Evolutionary conservation across 1,140 invertebrate species (phyloP).

Genomic region (Acromyrmex echinatior): DNA sequence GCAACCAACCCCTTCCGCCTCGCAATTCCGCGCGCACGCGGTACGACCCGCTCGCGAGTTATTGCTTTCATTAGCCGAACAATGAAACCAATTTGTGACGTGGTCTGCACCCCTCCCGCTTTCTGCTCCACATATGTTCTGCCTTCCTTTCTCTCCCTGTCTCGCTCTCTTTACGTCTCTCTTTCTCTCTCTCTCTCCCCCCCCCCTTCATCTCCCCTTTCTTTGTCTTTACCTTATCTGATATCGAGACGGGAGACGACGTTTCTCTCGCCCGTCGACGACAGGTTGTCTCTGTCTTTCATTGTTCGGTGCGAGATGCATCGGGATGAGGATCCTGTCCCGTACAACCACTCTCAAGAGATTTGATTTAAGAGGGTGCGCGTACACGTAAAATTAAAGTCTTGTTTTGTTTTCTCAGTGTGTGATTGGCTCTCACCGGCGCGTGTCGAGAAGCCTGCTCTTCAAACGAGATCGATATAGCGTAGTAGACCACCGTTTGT

Average conservation of each 20-base stretch:
- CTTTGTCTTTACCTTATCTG: conserved; percentile 3
- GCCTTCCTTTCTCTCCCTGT: conserved; percentile 23
- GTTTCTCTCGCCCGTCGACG: conserved; percentile 39
- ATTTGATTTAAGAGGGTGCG: conserved; percentile 55
- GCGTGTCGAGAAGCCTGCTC: conserved; percentile 36
- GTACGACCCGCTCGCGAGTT: conserved; percentile 74
- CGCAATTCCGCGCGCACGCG: conserved; percentile 55
- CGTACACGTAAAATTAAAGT: conserved; percentile 50
- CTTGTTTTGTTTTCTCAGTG: conserved; percentile 37
- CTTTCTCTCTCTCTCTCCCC: conserved; percentile 6
- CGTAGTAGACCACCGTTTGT: conserved; percentile 40
- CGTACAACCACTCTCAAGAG: conserved; percentile 33
- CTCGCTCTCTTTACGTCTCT: background rate
- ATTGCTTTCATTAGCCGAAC: conserved; percentile 84
- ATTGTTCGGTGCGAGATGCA: conserved; percentile 52
- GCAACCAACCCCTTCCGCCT: conserved; percentile 36
- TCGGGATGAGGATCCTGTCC: conserved; percentile 51
- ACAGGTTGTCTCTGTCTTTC: conserved; percentile 45
- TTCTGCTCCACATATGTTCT: conserved; percentile 8
- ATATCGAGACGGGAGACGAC: conserved; percentile 17
- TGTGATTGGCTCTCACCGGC: conserved; percentile 17
- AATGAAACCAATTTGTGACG: conserved; percentile 83
- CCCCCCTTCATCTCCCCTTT: background rate
- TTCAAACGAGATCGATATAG: conserved; percentile 38
- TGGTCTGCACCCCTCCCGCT: conserved; percentile 32